Evolutionary conservation across 2,113 vertebrate genomes (phyloP).

Genomic region (Uria lomvia): DNA sequence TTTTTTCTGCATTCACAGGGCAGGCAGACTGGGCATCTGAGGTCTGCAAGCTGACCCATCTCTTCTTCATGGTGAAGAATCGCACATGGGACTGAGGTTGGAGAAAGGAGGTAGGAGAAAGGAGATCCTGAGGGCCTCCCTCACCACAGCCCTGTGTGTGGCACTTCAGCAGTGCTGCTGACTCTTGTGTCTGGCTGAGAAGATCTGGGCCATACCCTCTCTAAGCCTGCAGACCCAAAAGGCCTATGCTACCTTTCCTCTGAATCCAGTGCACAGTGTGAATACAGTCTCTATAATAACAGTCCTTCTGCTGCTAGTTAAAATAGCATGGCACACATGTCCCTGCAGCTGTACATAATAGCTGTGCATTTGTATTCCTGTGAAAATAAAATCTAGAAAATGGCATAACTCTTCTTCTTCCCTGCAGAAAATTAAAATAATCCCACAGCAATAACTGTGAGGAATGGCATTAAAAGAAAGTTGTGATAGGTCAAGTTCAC

Average conservation of each 20-base stretch:
- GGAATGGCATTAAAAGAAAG: background rate
- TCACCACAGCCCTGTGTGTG: background rate
- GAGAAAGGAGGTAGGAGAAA: background rate
- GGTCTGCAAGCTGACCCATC: background rate
- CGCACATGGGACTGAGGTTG: accelerated
- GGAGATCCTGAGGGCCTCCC: background rate
- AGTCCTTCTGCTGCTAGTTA: background rate
- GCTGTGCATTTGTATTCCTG: background rate
- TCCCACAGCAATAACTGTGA: background rate
- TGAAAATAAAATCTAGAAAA: background rate
- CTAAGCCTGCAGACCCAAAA: background rate
- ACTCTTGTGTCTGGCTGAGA: background rate
- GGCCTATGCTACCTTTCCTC: background rate
- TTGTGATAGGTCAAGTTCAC: background rate
- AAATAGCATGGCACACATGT: background rate
- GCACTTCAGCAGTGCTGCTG: background rate
- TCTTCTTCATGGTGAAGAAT: background rate
- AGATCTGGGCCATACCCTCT: background rate
- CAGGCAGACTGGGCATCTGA: background rate
- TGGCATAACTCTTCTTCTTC: background rate
- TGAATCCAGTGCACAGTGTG: background rate
- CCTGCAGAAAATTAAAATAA: conserved; percentile 27
- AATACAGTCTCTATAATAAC: background rate
- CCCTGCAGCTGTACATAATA: background rate
- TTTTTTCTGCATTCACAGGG: background rate